Conservation (phyloP, 2,113 vertebrate species). For the Lipotes vexillifer region DNA sequence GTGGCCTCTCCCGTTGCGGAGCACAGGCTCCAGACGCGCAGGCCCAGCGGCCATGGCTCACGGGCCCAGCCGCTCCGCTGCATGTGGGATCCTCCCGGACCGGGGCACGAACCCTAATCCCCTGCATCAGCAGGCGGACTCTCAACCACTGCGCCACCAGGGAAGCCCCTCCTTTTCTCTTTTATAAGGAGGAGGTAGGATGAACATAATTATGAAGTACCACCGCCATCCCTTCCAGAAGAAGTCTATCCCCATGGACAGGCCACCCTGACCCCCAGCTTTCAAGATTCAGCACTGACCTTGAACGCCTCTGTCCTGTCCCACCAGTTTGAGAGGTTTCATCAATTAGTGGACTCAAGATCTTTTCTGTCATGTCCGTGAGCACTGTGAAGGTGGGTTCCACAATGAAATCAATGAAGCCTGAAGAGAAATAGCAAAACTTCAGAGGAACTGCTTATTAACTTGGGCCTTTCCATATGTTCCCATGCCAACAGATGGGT, state of each 20-base stretch:
- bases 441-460: background rate
- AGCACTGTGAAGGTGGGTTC: constrained; percentile 97
- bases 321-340: constrained; percentile 88
- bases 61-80: too few species aligned
- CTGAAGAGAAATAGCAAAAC: constrained; percentile 76
- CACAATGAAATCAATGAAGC: constrained; percentile 99
- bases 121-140: too few species aligned
- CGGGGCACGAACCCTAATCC: too few species aligned
- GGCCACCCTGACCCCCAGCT: background rate
- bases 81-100: too few species aligned
- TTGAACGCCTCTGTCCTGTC: constrained; percentile 89
- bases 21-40: too few species aligned
- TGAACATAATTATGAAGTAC: background rate
- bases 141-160: too few species aligned
- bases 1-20: too few species aligned
- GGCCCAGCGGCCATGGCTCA: too few species aligned
- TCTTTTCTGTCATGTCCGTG: constrained; percentile 96
- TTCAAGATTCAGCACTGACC: constrained; percentile 76
- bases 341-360: constrained; percentile 92
- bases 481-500: background rate
- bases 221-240: background rate
- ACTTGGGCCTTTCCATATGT: background rate
- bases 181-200: background rate
- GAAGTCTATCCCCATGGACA: background rate
- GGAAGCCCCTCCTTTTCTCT: too few species aligned